Base-by-base conservation (phyloP, 2,888 invertebrate genomes). In the Andrena chrysosceles region DNA sequence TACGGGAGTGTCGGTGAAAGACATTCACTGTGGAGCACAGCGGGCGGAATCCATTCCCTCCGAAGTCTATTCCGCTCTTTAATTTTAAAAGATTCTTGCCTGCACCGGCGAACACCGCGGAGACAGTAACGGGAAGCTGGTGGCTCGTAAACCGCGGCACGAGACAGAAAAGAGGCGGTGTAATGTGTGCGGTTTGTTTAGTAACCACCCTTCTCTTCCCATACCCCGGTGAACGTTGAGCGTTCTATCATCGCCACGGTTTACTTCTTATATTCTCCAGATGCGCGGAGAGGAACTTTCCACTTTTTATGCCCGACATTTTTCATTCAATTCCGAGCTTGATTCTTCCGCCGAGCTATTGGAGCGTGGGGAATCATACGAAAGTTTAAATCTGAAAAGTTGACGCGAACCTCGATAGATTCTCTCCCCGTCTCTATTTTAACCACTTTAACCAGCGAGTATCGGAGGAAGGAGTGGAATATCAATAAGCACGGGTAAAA, bases 101-200 rank as follows among this genome's bases (percentile, higher is more conserved):
- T 10, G 7, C 7, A 31, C 3, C 42, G 0, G n/a, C 48, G 4
- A 67, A 5, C 20, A 59, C n/a, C 6, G 20, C 13, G 54, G 16
- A 23, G 8, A 16, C 26, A 31, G 3, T n/a, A 33, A 35, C 33
- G 13, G 16, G 20, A 20, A 52, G 48, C 48, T 1, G 62, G 31
- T 67, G 33, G 48, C 20, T 56, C 67, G 52, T 77, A 78, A 70
- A 20, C 35, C 54, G 6, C 20, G 60, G 13, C 26, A 35, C 16
- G 23, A 10, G 33, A 33, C 33, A 60, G 33, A 52, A 71, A 67
- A 23, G 49, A 49, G 31, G 16, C 16, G 26, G 31, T 29, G 13
- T 42, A 54, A 23, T 31, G 42, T 13, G 33, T 20, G 67, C 16
- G 71, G 54, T 68, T 67, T 67, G 78, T 78, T 81, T 78, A 78